Evolutionary conservation across 2,888 invertebrate genomes (phyloP), one percentile per base, ranked within the genome.

Genomic region (Theretra japonica): DNA sequence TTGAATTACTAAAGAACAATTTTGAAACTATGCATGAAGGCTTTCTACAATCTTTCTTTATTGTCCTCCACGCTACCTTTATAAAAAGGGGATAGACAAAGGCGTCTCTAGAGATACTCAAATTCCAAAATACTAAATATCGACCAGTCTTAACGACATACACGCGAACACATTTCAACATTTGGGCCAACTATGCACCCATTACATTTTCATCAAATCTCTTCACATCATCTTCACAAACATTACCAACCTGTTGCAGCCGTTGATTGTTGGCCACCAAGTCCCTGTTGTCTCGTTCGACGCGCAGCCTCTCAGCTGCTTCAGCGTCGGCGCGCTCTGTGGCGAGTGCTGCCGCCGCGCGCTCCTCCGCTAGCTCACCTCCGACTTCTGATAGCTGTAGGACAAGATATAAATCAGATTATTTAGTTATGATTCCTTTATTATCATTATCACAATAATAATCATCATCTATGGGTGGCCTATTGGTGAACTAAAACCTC

Each of bases 321-420:
- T 99, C 99, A 2, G 97, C 97, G 88, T 99, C 98, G 70, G 99
- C 96, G 72, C 98, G 96, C 88, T 99, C 99, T 0, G 98, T 96
- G 8, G 98, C 98, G 79, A 98, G 95, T 19, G 97, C 97, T 6
- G 98, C 97, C 4, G 98, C 97, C 3, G 98, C 97, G 80, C 98
- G 97, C 88, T 99, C 99, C 88, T 99, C 99, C 2, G 98, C 96
- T 79, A 98, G 95, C 90, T 99, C 99, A 33, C 98, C 97, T 73
- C 98, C 97, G 93, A 99, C 96, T 92, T 99, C 99, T 82, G 98
- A 97, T 86, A 99, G 94, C 99, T 99, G 94, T 0, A 33, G 57
- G 59, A 60, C 4, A 59, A 59, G 68, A 3, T 48, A 50, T 4
- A 1, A 41, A 41, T 41, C 11, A 41, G 41, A 41, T 41, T 41